Percentiles rank a stretch among this genome's conserved stretches.
phyloP scores from a whole-genome alignment of 2,113 vertebrate genomes.

The Eubucco bourcierii region DNA sequence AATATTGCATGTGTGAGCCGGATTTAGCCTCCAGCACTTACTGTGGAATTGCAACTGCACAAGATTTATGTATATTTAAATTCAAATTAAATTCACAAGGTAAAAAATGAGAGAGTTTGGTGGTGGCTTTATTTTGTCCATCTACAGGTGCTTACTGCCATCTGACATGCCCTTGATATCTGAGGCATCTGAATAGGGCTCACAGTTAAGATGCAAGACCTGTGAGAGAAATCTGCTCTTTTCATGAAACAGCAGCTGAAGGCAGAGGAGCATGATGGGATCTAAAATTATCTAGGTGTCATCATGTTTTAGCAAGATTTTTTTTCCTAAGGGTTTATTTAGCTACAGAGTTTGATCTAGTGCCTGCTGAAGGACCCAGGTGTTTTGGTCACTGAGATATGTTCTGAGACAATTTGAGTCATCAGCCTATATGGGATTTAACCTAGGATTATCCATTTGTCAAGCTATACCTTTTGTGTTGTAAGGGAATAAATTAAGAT shows the following conservation, averaged over 20 bases:
- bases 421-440: background rate
- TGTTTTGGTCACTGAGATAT: background rate
- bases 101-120: background rate
- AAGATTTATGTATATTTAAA: constrained; percentile 10
- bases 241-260: background rate
- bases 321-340: background rate
- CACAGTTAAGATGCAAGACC: background rate
- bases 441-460: background rate
- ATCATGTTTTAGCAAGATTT: background rate
- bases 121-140: background rate
- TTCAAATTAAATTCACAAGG: background rate
- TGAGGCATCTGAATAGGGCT: background rate
- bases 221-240: background rate
- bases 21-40: background rate
- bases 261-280: background rate
- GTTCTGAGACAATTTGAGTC: background rate
- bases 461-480: background rate
- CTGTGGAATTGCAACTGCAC: background rate
- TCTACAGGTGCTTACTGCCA: background rate
- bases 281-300: background rate
- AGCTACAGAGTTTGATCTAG: background rate
- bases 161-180: background rate
- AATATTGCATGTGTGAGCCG: background rate
- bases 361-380: background rate
- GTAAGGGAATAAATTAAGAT: background rate